A percentile compares a stretch with the other conserved stretches of the same genome.
phyloP scores from a whole-genome alignment of 2,797 vertebrate species.

The Discoglossus pictus region DNA sequence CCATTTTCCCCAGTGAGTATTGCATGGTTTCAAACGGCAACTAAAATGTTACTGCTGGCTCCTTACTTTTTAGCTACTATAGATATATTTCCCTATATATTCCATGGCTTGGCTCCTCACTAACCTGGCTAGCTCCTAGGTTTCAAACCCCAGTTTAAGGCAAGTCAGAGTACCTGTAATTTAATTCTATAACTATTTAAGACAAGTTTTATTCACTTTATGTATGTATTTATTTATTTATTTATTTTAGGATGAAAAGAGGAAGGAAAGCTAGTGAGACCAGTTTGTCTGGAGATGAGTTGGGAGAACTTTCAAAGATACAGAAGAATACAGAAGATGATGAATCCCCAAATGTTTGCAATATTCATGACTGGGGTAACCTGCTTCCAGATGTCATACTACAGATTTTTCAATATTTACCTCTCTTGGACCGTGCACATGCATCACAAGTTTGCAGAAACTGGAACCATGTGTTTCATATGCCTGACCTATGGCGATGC shows the following conservation, averaged over 20 bases:
- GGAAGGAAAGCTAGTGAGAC: slow-evolving; percentile 75
- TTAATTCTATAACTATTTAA: no score
- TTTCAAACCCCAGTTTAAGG: no score
- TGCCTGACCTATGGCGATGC: slow-evolving; percentile 96
- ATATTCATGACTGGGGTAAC: slow-evolving; percentile 76
- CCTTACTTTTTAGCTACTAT: no score
- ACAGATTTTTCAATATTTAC: slow-evolving; percentile 91
- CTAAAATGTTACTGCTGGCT: no score
- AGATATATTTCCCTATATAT: no score
- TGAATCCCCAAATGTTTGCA: slow-evolving; percentile 46
- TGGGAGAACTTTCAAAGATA: slow-evolving; percentile 76
- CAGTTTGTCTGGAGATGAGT: slow-evolving; percentile 67
- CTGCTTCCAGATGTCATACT: slow-evolving; percentile 92
- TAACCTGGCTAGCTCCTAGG: no score
- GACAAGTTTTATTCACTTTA: no score
- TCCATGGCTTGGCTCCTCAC: no score
- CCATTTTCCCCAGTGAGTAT: no score
- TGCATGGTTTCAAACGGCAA: no score
- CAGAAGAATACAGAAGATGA: slow-evolving; percentile 60
- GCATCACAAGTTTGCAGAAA: slow-evolving; percentile 90
- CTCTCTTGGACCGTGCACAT: slow-evolving; percentile 89
- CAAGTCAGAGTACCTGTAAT: no score
- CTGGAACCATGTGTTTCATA: slow-evolving; percentile 96
- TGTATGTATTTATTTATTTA: background rate
- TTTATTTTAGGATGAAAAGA: slow-evolving; percentile 85